Evolutionary conservation across 1,140 invertebrate genomes (phyloP).

Genomic region (Zaprionus camerounensis): DNA sequence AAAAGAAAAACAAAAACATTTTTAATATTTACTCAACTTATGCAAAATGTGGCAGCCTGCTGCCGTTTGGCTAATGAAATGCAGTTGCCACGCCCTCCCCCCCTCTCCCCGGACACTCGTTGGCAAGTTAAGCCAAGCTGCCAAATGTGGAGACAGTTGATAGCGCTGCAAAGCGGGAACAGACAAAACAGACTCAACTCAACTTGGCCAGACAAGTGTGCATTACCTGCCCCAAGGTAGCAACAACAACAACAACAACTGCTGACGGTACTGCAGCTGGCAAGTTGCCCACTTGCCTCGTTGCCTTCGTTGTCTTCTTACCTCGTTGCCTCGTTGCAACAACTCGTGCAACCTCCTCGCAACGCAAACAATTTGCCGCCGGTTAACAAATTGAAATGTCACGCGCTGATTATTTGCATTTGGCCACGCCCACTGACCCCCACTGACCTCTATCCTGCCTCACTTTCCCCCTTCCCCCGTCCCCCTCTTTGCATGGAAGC

Average conservation of each 20-base stretch:
- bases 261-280: conserved; percentile 35
- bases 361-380: conserved; percentile 60
- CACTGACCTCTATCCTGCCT: background rate
- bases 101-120: background rate
- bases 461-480: no score
- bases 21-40: conserved; percentile 81
- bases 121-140: conserved; percentile 72
- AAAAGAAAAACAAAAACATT: conserved; percentile 38
- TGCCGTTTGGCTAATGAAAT: conserved; percentile 73
- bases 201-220: conserved; percentile 6
- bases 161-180: conserved; percentile 36
- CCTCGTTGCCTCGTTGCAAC: conserved; percentile 8
- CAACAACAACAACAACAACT: conserved; percentile 4
- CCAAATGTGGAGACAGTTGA: conserved; percentile 79
- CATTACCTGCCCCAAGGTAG: conserved; percentile 6
- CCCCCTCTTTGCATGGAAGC: no score
- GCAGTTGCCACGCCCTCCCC: conserved; percentile 35
- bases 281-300: conserved; percentile 53
- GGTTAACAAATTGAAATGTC: conserved; percentile 73
- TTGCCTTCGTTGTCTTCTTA: background rate
- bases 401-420: conserved; percentile 44
- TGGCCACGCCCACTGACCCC: background rate
- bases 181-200: background rate
- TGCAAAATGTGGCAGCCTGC: conserved; percentile 68
- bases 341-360: background rate